phyloP scores from a whole-genome alignment of 2,113 vertebrate species.

The Anolis carolinensis region DNA sequence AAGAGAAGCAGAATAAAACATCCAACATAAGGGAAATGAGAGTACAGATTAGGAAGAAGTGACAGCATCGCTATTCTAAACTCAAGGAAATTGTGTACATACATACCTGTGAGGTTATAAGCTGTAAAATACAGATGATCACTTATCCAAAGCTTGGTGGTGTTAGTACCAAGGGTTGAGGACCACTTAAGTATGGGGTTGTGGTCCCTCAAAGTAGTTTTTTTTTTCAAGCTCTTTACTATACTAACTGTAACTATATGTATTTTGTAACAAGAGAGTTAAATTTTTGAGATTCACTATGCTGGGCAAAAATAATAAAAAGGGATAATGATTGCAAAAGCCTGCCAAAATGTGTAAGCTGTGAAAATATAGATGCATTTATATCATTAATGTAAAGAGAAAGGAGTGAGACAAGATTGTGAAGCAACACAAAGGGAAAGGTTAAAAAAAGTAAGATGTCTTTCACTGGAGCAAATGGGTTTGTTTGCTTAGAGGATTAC shows the following conservation, averaged over 20 bases:
- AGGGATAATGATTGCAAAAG: slow-evolving; percentile 20
- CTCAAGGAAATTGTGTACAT: neutral
- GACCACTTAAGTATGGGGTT: too few species aligned
- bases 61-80: neutral
- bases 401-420: neutral
- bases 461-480: neutral
- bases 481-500: slow-evolving; percentile 21
- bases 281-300: slow-evolving; percentile 3
- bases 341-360: slow-evolving; percentile 19
- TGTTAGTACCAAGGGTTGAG: too few species aligned
- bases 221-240: neutral
- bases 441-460: slow-evolving; percentile 20
- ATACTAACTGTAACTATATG: slow-evolving; percentile 5
- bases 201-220: too few species aligned
- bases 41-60: neutral
- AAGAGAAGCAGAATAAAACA: neutral
- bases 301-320: neutral
- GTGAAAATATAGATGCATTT: neutral
- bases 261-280: slow-evolving; percentile 6
- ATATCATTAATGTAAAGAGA: neutral
- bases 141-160: too few species aligned
- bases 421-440: slow-evolving; percentile 21
- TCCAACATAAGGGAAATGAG: neutral
- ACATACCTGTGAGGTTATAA: slow-evolving; percentile 11
- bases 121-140: slow-evolving; percentile 18